Percentiles rank a stretch among this genome's conserved stretches.
These are phyloP conservation scores for Phataginus tetradactyla DNA, from an alignment of 2,797 vertebrate species.

Conservation along the genomic window DNA sequence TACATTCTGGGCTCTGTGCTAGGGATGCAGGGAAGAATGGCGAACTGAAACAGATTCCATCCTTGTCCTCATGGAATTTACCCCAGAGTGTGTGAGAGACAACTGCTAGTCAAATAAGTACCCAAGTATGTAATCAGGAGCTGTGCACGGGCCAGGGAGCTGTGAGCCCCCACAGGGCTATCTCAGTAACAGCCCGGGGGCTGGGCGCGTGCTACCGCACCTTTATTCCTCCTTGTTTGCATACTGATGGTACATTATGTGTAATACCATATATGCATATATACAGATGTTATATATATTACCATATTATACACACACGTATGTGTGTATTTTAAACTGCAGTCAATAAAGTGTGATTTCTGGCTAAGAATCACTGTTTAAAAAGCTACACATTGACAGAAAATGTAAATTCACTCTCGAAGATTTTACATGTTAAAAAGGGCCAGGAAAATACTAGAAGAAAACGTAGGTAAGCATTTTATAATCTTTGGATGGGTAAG, in stretches of 20 bases:
- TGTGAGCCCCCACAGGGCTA: neutral
- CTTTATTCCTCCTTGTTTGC: neutral
- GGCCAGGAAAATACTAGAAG: neutral
- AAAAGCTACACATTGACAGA: neutral
- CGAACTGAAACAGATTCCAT: neutral
- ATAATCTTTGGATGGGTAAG: conserved; percentile 18
- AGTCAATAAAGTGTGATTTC: neutral
- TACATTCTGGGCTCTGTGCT: neutral
- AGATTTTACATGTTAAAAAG: conserved; percentile 25
- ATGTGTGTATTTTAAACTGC: neutral
- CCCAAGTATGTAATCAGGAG: neutral
- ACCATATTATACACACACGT: neutral
- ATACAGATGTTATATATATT: neutral
- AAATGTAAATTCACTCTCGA: conserved; percentile 34
- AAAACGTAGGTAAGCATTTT: neutral
- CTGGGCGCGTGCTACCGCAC: neutral
- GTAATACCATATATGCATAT: neutral
- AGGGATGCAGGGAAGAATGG: neutral
- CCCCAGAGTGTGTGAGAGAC: neutral
- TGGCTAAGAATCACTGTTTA: neutral
- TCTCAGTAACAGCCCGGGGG: accelerated
- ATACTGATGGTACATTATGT: too few relatives aligned
- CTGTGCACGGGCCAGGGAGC: too few relatives aligned
- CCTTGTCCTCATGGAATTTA: neutral
- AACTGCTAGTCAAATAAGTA: neutral